These are phyloP conservation scores for Hydropsyche tenuis DNA, from an alignment of 1,140 invertebrate species.

Conservation along the genomic window DNA sequence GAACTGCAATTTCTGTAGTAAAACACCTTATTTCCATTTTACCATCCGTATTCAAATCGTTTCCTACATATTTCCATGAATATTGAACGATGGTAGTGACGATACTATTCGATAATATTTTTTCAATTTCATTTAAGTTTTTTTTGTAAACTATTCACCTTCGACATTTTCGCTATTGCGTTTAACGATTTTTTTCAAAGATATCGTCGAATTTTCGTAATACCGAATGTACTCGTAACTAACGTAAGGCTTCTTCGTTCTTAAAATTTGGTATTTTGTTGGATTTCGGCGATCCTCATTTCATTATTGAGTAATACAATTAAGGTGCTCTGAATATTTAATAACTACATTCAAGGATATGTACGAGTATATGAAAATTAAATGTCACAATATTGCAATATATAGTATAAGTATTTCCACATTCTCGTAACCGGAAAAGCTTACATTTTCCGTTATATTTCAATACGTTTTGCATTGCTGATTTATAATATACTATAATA, in stretches of 20 bases:
- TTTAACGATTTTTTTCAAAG: neutral
- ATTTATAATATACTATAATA: no score
- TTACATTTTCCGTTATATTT: no score
- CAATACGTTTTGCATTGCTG: no score
- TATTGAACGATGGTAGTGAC: neutral
- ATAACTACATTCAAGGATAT: neutral
- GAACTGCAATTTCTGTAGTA: no score
- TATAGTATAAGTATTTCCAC: no score
- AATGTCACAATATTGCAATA: no score
- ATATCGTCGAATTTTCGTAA: neutral
- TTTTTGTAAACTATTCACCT: neutral
- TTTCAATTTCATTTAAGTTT: neutral
- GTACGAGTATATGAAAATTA: no score
- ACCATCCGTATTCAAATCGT: neutral
- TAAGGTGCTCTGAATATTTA: neutral
- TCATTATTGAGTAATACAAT: neutral
- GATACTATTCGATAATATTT: neutral
- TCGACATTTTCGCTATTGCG: neutral
- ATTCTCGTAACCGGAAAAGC: no score
- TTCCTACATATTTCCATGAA: neutral
- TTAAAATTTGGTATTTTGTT: neutral
- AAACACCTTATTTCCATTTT: no score
- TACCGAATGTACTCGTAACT: neutral
- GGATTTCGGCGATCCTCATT: neutral
- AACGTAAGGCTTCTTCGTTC: slow-evolving; percentile 2